Evolutionary conservation across 2,113 vertebrate species (phyloP).

Genomic region (Plestiodon gilberti): DNA sequence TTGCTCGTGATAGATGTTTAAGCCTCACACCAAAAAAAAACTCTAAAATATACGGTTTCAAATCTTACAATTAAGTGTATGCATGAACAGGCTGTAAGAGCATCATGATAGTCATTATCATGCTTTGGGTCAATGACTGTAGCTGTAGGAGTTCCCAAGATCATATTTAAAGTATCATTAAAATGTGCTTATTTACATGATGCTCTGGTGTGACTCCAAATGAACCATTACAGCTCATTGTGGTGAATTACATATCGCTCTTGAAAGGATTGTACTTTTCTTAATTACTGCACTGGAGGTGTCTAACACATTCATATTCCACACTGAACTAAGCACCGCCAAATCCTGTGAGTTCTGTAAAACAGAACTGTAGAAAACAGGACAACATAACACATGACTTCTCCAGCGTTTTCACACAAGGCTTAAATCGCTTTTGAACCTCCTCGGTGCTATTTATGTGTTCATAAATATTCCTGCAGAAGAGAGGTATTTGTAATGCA

Average conservation of each 20-base stretch:
- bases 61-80: neutral
- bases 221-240: rapidly evolving
- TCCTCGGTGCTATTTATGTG: neutral
- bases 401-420: neutral
- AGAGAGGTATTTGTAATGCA: neutral
- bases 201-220: neutral
- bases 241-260: neutral
- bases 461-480: neutral
- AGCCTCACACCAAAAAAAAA: neutral
- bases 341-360: neutral
- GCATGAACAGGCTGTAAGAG: neutral
- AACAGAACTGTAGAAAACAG: neutral
- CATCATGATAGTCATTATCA: conserved; percentile 12
- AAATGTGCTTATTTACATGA: neutral
- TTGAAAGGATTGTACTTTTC: neutral
- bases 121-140: neutral
- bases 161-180: conserved; percentile 27
- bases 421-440: neutral
- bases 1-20: conserved; percentile 16
- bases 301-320: conserved; percentile 7
- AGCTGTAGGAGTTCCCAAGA: conserved; percentile 14
- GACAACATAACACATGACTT: neutral
- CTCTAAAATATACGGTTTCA: neutral
- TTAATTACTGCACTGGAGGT: conserved; percentile 13
- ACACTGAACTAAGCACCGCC: neutral